A percentile compares a stretch with the other conserved stretches of the same genome.
Evolutionary conservation across 2,888 invertebrate species (phyloP).

Genomic region (Lepeophtheirus nordmannii): DNA sequence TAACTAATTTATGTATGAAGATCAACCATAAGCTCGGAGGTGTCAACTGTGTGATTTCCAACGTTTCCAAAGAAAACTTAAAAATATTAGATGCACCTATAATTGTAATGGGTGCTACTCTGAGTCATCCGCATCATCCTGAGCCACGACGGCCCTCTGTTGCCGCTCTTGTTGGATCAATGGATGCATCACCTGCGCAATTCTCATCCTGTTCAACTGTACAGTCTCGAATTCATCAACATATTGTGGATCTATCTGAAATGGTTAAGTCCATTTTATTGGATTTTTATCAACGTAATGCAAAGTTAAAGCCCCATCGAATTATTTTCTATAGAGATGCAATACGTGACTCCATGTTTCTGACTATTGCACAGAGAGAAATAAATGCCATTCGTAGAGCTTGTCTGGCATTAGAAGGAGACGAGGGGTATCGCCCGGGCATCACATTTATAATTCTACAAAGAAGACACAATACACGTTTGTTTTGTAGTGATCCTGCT

Average conservation of each 20-base stretch:
- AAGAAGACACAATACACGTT: not conserved
- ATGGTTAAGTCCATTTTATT: not conserved
- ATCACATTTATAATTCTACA: not conserved
- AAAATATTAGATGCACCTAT: not conserved
- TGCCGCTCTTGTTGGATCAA: not conserved
- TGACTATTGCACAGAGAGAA: not conserved
- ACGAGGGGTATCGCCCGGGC: not conserved
- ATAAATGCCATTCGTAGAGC: not conserved
- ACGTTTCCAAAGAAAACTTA: not conserved
- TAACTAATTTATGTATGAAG: not conserved
- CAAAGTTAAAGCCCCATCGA: not conserved
- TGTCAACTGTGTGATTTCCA: not conserved
- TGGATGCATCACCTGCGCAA: conserved; percentile 1
- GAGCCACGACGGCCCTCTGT: not conserved
- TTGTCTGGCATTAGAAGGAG: not conserved
- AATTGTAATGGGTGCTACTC: not conserved
- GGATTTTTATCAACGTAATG: not conserved
- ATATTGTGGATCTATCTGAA: not conserved
- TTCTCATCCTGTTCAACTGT: not conserved
- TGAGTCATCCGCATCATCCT: not conserved
- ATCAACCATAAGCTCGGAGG: not conserved
- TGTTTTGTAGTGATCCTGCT: not conserved
- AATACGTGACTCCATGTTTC: conserved; percentile 1
- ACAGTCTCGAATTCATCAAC: not conserved
- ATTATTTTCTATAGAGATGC: not conserved